A percentile compares a stretch with the other conserved stretches of the same genome.
phyloP scores from a whole-genome alignment of 2,888 invertebrate species.

The Nomada ferruginata region DNA sequence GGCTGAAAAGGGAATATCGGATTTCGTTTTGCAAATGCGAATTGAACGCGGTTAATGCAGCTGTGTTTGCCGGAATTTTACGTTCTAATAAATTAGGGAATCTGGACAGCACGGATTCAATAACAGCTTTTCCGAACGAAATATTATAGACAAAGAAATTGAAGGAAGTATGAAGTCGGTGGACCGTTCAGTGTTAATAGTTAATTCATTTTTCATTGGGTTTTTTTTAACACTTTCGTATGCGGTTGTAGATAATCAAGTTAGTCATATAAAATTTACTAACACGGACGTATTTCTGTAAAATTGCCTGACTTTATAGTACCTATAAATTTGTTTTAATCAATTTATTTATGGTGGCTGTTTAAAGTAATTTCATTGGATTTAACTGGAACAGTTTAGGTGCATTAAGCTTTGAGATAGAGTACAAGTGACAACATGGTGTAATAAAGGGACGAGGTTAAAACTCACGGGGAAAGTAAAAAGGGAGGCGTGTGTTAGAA shows the following conservation, averaged over 20 bases:
- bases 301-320: too few relatives aligned
- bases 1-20: conserved; percentile 1
- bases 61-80: background rate
- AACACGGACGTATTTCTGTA: too few relatives aligned
- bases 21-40: background rate
- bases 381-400: background rate
- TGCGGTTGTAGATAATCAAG: background rate
- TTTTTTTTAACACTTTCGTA: background rate
- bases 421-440: background rate
- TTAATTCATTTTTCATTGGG: too few relatives aligned
- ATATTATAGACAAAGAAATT: too few relatives aligned
- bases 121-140: too few relatives aligned
- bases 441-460: background rate
- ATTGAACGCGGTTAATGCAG: background rate
- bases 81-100: background rate
- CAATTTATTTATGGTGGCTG: too few relatives aligned
- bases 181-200: too few relatives aligned
- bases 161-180: too few relatives aligned
- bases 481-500: conserved; percentile 24
- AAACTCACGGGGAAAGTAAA: background rate
- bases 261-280: too few relatives aligned
- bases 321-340: too few relatives aligned
- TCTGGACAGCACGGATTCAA: too few relatives aligned
- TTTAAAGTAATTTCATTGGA: background rate
- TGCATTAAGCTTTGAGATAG: background rate